Evolutionary conservation across 2,888 invertebrate genomes (phyloP).

Genomic region (Campopleginae sp.): DNA sequence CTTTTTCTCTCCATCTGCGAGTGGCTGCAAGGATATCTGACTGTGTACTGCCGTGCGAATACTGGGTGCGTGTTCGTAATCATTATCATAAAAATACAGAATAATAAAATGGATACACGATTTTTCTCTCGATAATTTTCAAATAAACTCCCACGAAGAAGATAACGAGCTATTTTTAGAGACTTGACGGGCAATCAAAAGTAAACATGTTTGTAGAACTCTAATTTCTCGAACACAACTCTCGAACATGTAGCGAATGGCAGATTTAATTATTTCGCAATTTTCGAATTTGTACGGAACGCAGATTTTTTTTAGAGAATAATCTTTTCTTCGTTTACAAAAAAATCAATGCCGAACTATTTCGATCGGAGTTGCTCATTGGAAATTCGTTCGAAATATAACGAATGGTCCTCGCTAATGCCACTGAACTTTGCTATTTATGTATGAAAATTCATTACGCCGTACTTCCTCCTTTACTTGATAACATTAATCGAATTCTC

Average conservation of each 20-base stretch:
- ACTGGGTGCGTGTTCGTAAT: conserved; percentile 43
- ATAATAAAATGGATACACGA: conserved; percentile 32
- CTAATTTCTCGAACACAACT: too few relatives aligned
- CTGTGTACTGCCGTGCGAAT: conserved; percentile 18
- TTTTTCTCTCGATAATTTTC: conserved; percentile 48
- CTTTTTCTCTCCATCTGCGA: conserved; percentile 24
- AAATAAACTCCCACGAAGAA: conserved; percentile 15
- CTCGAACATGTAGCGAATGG: not conserved
- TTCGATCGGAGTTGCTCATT: not conserved
- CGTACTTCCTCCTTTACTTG: not conserved
- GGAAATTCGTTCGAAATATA: not conserved
- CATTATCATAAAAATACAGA: conserved; percentile 35
- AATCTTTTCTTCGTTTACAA: not conserved
- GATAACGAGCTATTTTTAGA: not conserved
- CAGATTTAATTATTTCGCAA: not conserved
- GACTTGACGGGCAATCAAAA: not conserved
- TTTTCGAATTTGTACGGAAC: not conserved
- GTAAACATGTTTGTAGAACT: too few relatives aligned
- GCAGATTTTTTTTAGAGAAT: not conserved
- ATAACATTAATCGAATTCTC: not conserved
- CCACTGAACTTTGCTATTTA: not conserved
- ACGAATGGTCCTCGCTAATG: not conserved
- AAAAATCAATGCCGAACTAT: not conserved
- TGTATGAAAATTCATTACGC: not conserved
- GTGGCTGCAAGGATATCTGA: conserved; percentile 5